phyloP scores from a whole-genome alignment of 2,797 vertebrate genomes.

The Todus mexicanus region DNA sequence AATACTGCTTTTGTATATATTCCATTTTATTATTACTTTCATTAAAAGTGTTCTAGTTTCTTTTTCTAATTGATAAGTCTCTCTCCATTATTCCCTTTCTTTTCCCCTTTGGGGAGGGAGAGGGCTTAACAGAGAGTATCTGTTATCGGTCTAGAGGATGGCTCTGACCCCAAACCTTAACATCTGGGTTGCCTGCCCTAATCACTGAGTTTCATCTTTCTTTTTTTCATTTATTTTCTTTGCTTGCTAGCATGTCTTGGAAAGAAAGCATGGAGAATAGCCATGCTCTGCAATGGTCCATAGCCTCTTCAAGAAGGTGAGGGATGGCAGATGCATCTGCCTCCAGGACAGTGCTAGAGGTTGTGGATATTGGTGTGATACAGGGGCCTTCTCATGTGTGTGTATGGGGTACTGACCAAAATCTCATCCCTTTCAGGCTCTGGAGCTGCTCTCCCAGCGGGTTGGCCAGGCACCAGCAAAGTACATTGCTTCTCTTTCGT shows the following conservation, averaged over 20 bases:
- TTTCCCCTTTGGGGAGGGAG: no score
- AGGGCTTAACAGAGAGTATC: no score
- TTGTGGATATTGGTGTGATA: rapidly evolving
- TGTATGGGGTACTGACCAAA: not conserved
- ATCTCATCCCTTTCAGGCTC: not conserved
- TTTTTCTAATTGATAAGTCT: no score
- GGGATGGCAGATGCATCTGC: not conserved
- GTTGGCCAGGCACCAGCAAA: not conserved
- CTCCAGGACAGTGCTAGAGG: not conserved
- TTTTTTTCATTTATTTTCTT: no score
- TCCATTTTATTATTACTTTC: no score
- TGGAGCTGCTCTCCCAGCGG: not conserved
- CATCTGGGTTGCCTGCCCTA: not conserved
- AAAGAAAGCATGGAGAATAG: not conserved
- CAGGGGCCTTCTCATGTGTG: rapidly evolving
- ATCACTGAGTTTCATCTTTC: not conserved
- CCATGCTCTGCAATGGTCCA: rapidly evolving
- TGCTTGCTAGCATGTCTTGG: not conserved
- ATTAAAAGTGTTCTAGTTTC: no score
- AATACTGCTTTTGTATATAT: rapidly evolving
- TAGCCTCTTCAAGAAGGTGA: not conserved
- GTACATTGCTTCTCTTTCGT: not conserved
- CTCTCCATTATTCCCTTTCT: no score
- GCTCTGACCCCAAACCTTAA: no score
- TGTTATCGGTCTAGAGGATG: no score